Evolutionary conservation across 2,888 invertebrate species (phyloP), one percentile per base, ranked within the genome.

Genomic region (Leptopterna dolabrata): DNA sequence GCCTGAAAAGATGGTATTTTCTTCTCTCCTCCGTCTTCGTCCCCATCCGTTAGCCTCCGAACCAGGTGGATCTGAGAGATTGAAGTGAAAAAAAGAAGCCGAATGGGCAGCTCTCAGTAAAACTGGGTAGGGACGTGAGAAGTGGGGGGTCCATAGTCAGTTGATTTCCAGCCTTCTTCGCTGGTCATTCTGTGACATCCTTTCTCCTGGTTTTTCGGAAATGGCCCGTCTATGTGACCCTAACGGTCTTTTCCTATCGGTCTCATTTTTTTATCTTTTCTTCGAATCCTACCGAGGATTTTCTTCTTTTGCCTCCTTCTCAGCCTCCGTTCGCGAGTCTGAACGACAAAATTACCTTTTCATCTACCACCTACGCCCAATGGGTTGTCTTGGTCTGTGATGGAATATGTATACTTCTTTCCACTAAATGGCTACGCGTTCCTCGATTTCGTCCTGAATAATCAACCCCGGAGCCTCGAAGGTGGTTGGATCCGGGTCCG

Each of bases 201-300:
- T 45, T 45, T 24, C 73, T 73, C 41, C 78, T 45, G 27, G 24
- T 73, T 41, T 73, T 73, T 43, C 78, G 27, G 45, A 78, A 45
- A 45, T 78, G 45, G 78, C 27, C 78, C 78, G 78, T 45, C 43
- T 78, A 45, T 45, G 78, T 78, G 78, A 78, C 78, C 78, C 78
- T 45, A 45, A 41, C 78, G 45, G 78, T 43, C 78, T 45, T 43
- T 45, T 78, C 78, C 78, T 45, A 36, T 36, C 36, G 36, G 36
- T 36, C 36, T 7, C 7, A 36, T 36, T 36, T 36, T 36, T 36
- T 36, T 36, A n/a, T n/a, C n/a, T n/a, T 7, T 36, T 36, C 36
- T 36, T 7, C 24, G 47, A 47, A 47, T 7, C 16, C 47, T 3
- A 13, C 47, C 63, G 24, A 24, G 63, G 24, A 36, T 63, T 27